Percentiles rank a stretch among this genome's conserved stretches.
Evolutionary conservation across 2,888 invertebrate species (phyloP).

Genomic region (Parapristionchus giblindavisi): DNA sequence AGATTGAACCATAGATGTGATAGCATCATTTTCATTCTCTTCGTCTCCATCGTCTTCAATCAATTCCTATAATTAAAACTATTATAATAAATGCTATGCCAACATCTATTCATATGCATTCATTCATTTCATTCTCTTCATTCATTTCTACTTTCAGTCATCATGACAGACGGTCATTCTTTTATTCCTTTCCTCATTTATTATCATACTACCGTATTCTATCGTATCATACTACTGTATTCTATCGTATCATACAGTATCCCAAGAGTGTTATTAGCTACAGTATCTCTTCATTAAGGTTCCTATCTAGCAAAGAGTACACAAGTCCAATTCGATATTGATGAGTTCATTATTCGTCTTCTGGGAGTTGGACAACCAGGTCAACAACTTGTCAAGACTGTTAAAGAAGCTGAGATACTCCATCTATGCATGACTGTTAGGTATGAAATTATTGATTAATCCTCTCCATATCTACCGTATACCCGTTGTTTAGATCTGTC

Average conservation of each 20-base stretch:
- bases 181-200: not conserved
- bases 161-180: too few species aligned
- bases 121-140: not conserved
- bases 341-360: constrained; percentile 53
- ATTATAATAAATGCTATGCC: not conserved
- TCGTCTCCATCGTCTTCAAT: constrained; percentile 35
- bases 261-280: not conserved
- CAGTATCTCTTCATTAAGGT: not conserved
- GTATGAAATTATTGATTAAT: not conserved
- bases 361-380: constrained; percentile 54
- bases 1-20: constrained; percentile 3
- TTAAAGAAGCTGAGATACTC: constrained; percentile 55
- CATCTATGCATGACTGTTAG: constrained; percentile 48
- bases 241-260: not conserved
- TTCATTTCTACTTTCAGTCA: not conserved
- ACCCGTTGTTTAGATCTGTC: constrained; percentile 39
- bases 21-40: constrained; percentile 20
- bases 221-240: not conserved
- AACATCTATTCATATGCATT: not conserved
- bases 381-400: constrained; percentile 51
- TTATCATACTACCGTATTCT: not conserved
- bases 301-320: constrained; percentile 7
- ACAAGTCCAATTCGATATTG: constrained; percentile 45
- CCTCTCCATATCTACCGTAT: not conserved
- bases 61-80: constrained; percentile 18